Conservation (phyloP, 35 echinoderm and acorn worm genomes). For the Heliocidaris erythrogramma region DNA sequence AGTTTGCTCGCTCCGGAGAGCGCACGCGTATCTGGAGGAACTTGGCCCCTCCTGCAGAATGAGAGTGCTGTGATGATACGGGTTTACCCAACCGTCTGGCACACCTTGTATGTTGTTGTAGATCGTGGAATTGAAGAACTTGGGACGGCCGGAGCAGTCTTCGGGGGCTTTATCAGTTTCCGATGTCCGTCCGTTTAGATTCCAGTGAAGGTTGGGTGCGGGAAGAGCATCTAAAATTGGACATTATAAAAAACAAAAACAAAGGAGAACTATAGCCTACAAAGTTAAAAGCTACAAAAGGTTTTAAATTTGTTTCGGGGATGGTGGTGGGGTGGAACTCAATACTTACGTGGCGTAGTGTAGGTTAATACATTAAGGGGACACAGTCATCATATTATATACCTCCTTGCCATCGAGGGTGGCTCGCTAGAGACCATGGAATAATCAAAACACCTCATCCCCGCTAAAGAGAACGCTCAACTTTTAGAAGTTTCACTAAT, state of each 20-base stretch:
- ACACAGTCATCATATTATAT: too few species aligned
- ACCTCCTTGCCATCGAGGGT: too few species aligned
- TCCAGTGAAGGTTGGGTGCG: conserved; percentile 2
- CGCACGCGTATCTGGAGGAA: conserved; percentile 14
- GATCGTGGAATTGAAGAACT: conserved; percentile 23
- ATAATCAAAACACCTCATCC: too few species aligned
- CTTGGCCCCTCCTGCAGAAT: background rate
- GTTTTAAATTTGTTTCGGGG: too few species aligned
- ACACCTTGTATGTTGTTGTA: conserved; percentile 9
- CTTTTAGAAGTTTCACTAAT: too few species aligned
- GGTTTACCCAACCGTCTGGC: background rate
- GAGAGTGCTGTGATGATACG: background rate
- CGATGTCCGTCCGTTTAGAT: conserved; percentile 14
- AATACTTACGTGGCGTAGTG: too few species aligned
- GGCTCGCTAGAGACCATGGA: too few species aligned
- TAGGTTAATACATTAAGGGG: too few species aligned
- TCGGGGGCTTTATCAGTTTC: background rate
- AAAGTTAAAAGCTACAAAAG: too few species aligned
- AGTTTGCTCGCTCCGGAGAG: background rate
- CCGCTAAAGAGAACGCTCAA: too few species aligned
- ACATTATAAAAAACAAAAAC: background rate
- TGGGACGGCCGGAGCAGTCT: background rate
- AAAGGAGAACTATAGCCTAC: background rate
- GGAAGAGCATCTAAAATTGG: background rate
- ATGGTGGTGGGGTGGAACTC: too few species aligned